Percentiles rank a stretch among this genome's conserved stretches.
Conservation (phyloP, 2,113 vertebrate genomes). For the Mungos mungo region DNA sequence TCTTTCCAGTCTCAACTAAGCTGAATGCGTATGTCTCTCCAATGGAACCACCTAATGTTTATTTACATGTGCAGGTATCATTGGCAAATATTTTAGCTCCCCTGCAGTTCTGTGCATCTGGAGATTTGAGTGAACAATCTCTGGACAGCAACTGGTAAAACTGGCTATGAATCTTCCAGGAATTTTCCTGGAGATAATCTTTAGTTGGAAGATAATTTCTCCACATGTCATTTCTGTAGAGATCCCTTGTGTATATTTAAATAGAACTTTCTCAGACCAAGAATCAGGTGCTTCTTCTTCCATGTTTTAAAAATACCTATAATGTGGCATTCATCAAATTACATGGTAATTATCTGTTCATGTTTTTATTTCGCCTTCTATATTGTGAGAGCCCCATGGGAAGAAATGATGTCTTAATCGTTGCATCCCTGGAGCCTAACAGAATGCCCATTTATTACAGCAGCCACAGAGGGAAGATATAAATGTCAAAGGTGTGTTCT, state of each 20-base stretch:
- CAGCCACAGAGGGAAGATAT: background rate
- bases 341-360: background rate
- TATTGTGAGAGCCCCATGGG: background rate
- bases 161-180: background rate
- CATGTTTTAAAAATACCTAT: conserved; percentile 29
- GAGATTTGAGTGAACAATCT: background rate
- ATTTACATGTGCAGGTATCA: background rate
- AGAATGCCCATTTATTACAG: background rate
- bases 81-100: background rate
- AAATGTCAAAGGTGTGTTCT: background rate
- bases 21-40: background rate
- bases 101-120: background rate
- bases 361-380: conserved; percentile 17
- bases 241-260: background rate
- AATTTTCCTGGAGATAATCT: conserved; percentile 3
- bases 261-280: background rate
- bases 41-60: background rate
- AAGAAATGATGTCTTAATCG: background rate
- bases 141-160: background rate
- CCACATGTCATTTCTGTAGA: background rate
- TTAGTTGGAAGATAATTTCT: background rate
- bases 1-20: conserved; percentile 9
- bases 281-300: background rate
- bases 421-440: background rate
- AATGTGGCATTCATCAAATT: background rate